phyloP scores from a whole-genome alignment of 2,113 vertebrate genomes.

The Tychaedon coryphoeus region DNA sequence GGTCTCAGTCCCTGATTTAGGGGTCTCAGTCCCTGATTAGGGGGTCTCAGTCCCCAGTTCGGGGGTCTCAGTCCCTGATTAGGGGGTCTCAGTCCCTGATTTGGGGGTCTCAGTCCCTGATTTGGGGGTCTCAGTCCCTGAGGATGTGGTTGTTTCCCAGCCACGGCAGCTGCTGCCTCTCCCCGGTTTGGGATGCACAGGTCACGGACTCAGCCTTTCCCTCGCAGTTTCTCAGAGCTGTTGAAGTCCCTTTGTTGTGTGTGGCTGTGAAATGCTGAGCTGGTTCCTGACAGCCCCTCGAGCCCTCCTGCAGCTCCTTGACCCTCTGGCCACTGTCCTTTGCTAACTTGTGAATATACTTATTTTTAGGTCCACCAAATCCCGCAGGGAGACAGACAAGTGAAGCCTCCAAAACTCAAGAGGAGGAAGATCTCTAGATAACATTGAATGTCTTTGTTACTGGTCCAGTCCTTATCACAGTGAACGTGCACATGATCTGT shows the following conservation, averaged over 20 bases:
- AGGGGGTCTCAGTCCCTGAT: background rate
- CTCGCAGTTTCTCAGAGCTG: background rate
- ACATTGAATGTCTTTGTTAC: conserved; percentile 88
- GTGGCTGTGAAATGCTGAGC: fast-evolving
- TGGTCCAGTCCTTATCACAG: conserved; percentile 72
- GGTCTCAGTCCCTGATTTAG: no score
- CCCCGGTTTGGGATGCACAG: background rate
- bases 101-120: background rate
- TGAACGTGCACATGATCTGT: conserved; percentile 65
- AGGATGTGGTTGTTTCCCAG: fast-evolving
- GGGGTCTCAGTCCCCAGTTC: background rate
- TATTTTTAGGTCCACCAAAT: conserved; percentile 84
- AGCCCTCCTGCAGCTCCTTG: background rate
- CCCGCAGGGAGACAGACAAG: conserved; percentile 91
- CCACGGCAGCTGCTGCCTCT: background rate
- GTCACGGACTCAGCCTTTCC: fast-evolving
- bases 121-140: no score
- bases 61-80: no score
- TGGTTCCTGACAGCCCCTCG: background rate
- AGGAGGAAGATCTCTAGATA: conserved; percentile 99
- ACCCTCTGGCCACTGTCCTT: fast-evolving
- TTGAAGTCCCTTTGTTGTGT: fast-evolving
- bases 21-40: no score
- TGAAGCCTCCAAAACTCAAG: conserved; percentile 97
- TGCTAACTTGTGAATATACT: background rate